Evolutionary conservation across 1,140 invertebrate genomes (phyloP).

Genomic region (Oedothorax gibbosus): DNA sequence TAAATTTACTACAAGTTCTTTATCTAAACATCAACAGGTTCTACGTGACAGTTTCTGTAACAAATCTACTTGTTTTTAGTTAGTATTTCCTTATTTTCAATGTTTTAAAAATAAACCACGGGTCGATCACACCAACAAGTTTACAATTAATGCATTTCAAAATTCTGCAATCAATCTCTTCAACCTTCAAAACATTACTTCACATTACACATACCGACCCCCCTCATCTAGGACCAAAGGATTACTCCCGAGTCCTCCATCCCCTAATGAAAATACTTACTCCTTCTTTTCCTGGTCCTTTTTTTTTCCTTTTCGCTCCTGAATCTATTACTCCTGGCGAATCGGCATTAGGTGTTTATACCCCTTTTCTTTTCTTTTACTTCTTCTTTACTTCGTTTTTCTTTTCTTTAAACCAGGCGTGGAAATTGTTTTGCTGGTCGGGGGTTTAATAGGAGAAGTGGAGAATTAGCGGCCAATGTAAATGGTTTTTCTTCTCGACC

Average conservation of each 20-base stretch:
- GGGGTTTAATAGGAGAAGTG: conserved; percentile 44
- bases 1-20: no score
- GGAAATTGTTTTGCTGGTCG: conserved; percentile 53
- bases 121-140: no score
- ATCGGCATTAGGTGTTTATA: conserved; percentile 61
- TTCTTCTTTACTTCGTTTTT: conserved; percentile 7
- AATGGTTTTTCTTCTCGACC: conserved; percentile 52
- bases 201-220: conserved; percentile 14
- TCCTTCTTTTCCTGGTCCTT: conserved; percentile 28
- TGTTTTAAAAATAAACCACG: no score
- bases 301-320: neutral
- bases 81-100: no score
- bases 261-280: conserved; percentile 52
- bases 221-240: conserved; percentile 24
- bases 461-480: conserved; percentile 55
- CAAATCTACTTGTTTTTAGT: no score
- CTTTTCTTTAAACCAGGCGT: conserved; percentile 49
- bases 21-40: no score
- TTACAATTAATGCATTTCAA: no score
- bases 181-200: no score
- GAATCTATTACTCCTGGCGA: conserved; percentile 53
- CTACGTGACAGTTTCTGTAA: no score
- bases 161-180: no score
- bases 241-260: conserved; percentile 32
- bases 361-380: conserved; percentile 34